Conservation (phyloP, 2,888 invertebrate genomes). For the Gerris lacustris region DNA sequence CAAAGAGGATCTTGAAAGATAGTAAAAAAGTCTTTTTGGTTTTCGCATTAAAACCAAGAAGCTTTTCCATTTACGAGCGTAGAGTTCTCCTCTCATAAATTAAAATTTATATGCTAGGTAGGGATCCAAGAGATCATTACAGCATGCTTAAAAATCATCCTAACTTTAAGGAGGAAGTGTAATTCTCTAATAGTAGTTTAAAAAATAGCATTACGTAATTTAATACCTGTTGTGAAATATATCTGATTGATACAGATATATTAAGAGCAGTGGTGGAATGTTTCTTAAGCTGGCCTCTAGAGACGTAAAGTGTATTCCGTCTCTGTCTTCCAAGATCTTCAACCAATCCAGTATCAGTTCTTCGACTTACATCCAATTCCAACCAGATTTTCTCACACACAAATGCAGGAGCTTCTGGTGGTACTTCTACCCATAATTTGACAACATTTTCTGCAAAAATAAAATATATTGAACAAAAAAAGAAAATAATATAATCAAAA, state of each 20-base stretch:
- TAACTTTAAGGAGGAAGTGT: background rate
- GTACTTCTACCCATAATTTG: constrained; percentile 46
- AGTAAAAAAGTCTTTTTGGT: too few species aligned
- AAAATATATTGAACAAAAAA: constrained; percentile 15
- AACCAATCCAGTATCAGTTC: constrained; percentile 78
- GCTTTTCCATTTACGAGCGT: too few species aligned
- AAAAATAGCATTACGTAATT: too few species aligned
- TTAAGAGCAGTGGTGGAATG: constrained; percentile 86
- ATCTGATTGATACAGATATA: constrained; percentile 74
- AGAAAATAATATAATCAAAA: background rate
- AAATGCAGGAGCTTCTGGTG: constrained; percentile 74
- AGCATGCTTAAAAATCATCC: background rate
- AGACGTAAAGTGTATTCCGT: constrained; percentile 74
- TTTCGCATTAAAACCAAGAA: too few species aligned
- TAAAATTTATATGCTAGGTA: background rate
- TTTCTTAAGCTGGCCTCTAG: constrained; percentile 73
- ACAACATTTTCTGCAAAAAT: constrained; percentile 16
- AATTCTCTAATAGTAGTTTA: background rate
- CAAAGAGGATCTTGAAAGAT: too few species aligned
- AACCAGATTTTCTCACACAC: constrained; percentile 82
- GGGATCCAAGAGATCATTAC: background rate
- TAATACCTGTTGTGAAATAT: constrained; percentile 76
- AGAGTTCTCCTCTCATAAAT: too few species aligned
- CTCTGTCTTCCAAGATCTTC: constrained; percentile 59
- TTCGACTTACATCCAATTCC: constrained; percentile 77